Conservation (phyloP, 1,140 invertebrate species). For the Drosophila seguyi region DNA sequence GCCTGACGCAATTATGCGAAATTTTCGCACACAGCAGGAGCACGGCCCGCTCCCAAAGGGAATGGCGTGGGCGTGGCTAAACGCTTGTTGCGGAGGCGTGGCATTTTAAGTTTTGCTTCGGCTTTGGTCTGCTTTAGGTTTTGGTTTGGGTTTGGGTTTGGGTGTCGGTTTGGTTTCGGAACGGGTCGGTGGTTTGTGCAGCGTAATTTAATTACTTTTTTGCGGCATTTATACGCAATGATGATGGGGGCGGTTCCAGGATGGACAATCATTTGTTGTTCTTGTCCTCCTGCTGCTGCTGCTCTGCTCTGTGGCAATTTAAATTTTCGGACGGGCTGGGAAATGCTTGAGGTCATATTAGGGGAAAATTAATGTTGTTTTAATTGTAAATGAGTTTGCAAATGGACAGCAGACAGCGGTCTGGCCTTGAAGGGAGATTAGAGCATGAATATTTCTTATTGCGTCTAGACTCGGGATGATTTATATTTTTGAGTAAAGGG, state of each 20-base stretch:
- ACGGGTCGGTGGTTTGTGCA: slow-evolving; percentile 42
- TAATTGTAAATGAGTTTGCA: slow-evolving; percentile 80
- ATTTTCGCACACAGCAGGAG: slow-evolving; percentile 77
- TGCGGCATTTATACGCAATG: slow-evolving; percentile 58
- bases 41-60: slow-evolving; percentile 9
- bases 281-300: slow-evolving; percentile 15
- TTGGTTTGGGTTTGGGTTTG: slow-evolving; percentile 46
- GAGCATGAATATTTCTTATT: slow-evolving; percentile 18
- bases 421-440: slow-evolving; percentile 15
- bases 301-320: slow-evolving; percentile 51
- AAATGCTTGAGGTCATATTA: slow-evolving; percentile 81
- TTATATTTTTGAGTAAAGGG: slow-evolving; percentile 9
- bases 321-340: slow-evolving; percentile 51
- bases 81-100: slow-evolving; percentile 46
- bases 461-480: slow-evolving; percentile 46
- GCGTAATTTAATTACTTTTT: slow-evolving; percentile 83
- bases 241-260: slow-evolving; percentile 13
- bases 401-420: slow-evolving; percentile 36
- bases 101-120: slow-evolving; percentile 71
- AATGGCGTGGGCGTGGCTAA: slow-evolving; percentile 62
- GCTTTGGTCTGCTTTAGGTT: slow-evolving; percentile 40
- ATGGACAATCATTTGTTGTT: slow-evolving; percentile 60
- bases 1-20: slow-evolving; percentile 81
- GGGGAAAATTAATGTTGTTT: slow-evolving; percentile 79
- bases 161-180: slow-evolving; percentile 31